Evolutionary conservation across 2,797 vertebrate species (phyloP), one percentile per base, ranked within the genome.

Genomic region (Centropyge bicolor): DNA sequence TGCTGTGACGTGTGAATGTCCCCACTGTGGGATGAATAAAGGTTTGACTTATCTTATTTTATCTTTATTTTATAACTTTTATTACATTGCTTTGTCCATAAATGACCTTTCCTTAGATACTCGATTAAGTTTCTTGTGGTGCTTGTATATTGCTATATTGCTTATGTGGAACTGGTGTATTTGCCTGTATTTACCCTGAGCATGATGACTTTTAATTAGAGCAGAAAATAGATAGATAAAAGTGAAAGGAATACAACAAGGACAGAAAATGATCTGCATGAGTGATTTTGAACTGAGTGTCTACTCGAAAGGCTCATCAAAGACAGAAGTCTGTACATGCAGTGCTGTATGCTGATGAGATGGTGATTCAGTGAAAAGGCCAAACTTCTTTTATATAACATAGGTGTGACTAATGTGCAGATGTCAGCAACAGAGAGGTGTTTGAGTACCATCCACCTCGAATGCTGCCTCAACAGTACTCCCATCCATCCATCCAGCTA

Each of bases 371-470:
- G 49, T 66, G 38, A 65, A 74, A 59, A 64, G 49, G 59, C 41
- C 24, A 74, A 82, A 69, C 60, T 61, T 45, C 46, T 70, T 81
- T 74, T 70, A 61, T 49, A 20, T 22, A 46, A 8, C 65, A 77
- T 55, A 73, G 76, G 59, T 85, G 84, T 88, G 72, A 87, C 72
- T 82, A 88, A 88, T 89, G 76, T 83, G 54, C 75, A 88, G 67
- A 91, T 83, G 84, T 86, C 80, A 24, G 27, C 20, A 24, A 74
- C 19, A 61, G 45, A 78, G 57, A 57, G 6, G 7, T 40, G 48
- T 72, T 73, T 81, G 60, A 80, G 55, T 27, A 12, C 36, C 19
- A 3, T 76, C 65, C 65, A 78, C 43, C 60, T 54, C 46, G 27
- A 35, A 67, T 51, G 45, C 45, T 63, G 40, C 56, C 27, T 22